Base-by-base conservation (phyloP, 35 echinoderm and acorn worm genomes). In the Anneissia japonica region DNA sequence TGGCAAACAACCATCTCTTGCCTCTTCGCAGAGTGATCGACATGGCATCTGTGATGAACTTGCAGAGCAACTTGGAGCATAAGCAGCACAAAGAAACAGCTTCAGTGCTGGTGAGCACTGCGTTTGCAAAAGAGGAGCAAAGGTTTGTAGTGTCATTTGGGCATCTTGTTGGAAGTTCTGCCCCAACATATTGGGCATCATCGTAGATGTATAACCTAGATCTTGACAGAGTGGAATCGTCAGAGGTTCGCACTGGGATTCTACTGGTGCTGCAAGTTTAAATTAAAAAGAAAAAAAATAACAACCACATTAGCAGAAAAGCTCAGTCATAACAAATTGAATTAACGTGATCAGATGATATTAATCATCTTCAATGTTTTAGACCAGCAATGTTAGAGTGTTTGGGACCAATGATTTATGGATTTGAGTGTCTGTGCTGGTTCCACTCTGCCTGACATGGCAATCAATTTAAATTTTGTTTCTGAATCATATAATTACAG, bases 221-320 rank as follows among this genome's bases (percentile, higher is more conserved):
- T n/a, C 79, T 30, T 39, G 79, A 40, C 79, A 81, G 16, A 40
- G 9, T 40, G 79, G 79, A 81, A 81, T 81, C 31, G 79, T 81
- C 35, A 81, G 17, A 30, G 35, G 35, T 39, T 81, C 79, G 30
- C 79, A 81, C 14, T 14, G 40, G 4, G 40, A 14, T 45, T 4
- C 16, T 45, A 16, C 40, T 45, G 16, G 16, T 45, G 4, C 40
- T 45, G 40, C 40, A 45, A 45, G 16, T 45, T 4, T 45, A 45
- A 45, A 45, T 45, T 45, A 45, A 45, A 45, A 45, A 16, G 14
- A 43, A 43, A 43, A 43, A 43, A 43, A 43, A 43, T 43, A 14
- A 6, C 40, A 43, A 43, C 40, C n/a, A n/a, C n/a, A n/a, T n/a
- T n/a, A n/a, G n/a, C n/a, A n/a, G n/a, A n/a, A n/a, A n/a, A n/a